Evolutionary conservation across 2,797 vertebrate species (phyloP), one percentile per base, ranked within the genome.

Genomic region (Eidolon dupreanum): DNA sequence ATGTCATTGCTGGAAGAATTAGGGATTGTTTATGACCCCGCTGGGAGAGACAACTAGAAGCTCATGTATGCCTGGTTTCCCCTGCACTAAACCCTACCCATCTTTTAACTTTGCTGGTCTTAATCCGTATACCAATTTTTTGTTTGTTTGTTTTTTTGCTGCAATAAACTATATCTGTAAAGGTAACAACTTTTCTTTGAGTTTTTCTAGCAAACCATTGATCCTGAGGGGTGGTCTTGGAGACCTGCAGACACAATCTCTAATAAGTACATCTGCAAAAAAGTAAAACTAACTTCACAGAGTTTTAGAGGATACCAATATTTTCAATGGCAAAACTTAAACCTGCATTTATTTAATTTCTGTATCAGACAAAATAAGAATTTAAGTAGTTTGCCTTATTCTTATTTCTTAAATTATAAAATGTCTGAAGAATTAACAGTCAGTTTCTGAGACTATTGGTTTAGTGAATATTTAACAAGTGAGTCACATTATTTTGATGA

Each of bases 331-430:
- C 41, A 88, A 65, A 90, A 43, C 5, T 74, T 61, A n/a, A 33
- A 70, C 7, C 1, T 51, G 3, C 22, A 3, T 41, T 78, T 53
- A 65, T 17, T 53, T 90, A 63, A 68, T 65, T 73, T 82, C 65
- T 79, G 28, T 57, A 26, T 75, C 13, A 66, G 15, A 49, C 3
- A 49, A 70, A 61, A 81, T 33, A 26, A 65, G 1, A 83, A 74
- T 91, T 74, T 74, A 88, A 31, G 49, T 51, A 59, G 3, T 86
- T 75, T 16, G 65, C 6, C 4, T 13, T 71, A 63, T 78, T 94
- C 1, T 4, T 88, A 68, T 86, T 36, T 75, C n/a, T 70, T 75
- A 74, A n/a, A 11, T 63, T 55, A 33, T 26, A 13, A 83, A 66
- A 24, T 73, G 38, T 15, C 28, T 81, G 10, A 61, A 89, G 55